Base-by-base conservation (phyloP, 2,113 vertebrate species). In the Scartelaos histophorus region DNA sequence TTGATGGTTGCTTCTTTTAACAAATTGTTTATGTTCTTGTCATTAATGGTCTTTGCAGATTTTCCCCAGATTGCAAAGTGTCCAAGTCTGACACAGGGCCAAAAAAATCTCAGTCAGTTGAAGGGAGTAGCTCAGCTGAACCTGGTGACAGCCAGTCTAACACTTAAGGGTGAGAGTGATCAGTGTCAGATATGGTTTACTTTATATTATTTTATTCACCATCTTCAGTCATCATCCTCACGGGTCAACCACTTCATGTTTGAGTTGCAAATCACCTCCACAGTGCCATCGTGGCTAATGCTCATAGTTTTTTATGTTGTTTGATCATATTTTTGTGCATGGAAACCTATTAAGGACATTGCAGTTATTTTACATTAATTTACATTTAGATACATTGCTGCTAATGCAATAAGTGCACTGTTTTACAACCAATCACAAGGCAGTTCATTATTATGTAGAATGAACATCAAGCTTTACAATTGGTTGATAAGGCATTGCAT, bases 131-230 rank as follows among this genome's bases (percentile, higher is more conserved):
- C 70, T 73, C 84, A 70, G 91, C 88, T 62, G 80, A 90, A 78
- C 67, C 84, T 78, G 75, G 90, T 83, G 85, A 89, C 79, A 89
- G 73, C 81, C 81, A 78, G 34, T 84, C 88, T 91, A 87, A 70
- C 74, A 84, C 82, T 82, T 89, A 91, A 89, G 85, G 92, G 92
- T 93, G 89, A 90, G 91, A 79, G 58, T 61, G 57, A 78, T 53
- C 58, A 67, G 72, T 70, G 69, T 10, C 9, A 68, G 78, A 60
- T 65, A 61, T 81, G 61, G 46, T 62, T 89, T 83, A 81, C 9
- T 49, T 87, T 13, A 51, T 80, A 25, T 60, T 34, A 34, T 61
- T 34, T 61, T 19, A 61, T 29, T 61, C 89, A 57, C 53, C 64
- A 80, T 46, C 81, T 79, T 80, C 79, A 76, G 58, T 45, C 35